These are phyloP conservation scores for Tapirus indicus DNA, from an alignment of 2,797 vertebrate species.

Conservation along the genomic window DNA sequence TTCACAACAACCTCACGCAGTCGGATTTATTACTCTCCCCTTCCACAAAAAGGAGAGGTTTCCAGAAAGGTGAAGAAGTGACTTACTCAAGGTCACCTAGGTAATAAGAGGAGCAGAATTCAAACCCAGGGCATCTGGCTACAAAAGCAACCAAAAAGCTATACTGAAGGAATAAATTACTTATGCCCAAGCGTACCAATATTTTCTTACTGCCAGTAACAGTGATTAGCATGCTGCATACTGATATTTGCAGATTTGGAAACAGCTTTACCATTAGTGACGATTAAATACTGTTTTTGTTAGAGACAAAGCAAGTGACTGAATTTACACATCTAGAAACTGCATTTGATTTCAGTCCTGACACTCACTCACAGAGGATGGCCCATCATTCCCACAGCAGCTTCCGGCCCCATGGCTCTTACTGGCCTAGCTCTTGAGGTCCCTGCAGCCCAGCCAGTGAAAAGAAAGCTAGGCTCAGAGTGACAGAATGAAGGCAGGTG, in stretches of 20 bases:
- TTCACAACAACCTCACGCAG: not conserved
- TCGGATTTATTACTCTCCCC: not conserved
- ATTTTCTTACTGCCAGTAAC: conserved; percentile 22
- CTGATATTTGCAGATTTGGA: not conserved
- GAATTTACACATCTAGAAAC: conserved; percentile 14
- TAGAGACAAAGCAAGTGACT: not conserved
- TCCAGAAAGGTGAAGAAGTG: conserved; percentile 44
- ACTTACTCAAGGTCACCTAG: not conserved
- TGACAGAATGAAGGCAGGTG: not conserved
- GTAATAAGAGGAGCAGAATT: conserved; percentile 12
- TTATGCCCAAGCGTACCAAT: not conserved
- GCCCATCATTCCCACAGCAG: not conserved
- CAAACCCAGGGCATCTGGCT: not conserved
- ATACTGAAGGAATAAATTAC: not conserved
- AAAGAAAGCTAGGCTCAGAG: not conserved
- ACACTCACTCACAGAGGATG: not conserved
- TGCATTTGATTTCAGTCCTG: not conserved
- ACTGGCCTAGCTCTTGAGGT: not conserved
- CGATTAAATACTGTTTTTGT: not conserved
- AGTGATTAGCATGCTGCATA: not conserved
- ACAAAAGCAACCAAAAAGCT: not conserved
- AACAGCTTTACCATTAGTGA: not conserved
- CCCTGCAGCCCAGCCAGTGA: not conserved
- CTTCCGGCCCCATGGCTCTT: not conserved
- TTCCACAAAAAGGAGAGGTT: not conserved